Evolutionary conservation across 2,797 vertebrate genomes (phyloP), one percentile per base, ranked within the genome.

Genomic region (Nannoperca australis): DNA sequence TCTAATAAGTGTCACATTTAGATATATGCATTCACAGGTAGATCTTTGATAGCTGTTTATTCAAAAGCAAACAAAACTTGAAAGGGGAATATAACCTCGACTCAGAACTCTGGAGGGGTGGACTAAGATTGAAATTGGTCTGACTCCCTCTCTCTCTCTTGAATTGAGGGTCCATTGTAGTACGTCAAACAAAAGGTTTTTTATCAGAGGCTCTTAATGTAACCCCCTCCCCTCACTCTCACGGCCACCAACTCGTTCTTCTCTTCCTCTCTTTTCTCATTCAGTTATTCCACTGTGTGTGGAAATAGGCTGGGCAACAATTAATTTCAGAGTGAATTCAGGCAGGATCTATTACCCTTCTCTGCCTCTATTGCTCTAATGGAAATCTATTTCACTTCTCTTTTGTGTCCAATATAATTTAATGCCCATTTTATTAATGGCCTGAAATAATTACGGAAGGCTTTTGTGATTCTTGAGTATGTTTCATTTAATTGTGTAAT

Each of bases 401-500:
- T 97, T 98, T 99, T 99, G 98, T 99, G 97, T 99, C 97, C 97
- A 97, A 99, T 98, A 99, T 99, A 99, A 99, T 99, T 99, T 99
- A 99, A 99, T 99, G 98, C 97, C 98, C 97, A 98, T 99, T 99
- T 99, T 99, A 99, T 99, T 99, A 99, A 99, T 99, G 98, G 98
- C 97, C 97, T 99, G 98, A 99, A 99, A 99, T 99, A 99, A 99
- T 99, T 99, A 99, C 95, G 97, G 97, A 96, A 97, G 94, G 95
- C 98, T 97, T 98, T 99, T 99, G 98, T 99, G 97, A 98, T 98
- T 98, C 97, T 99, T 97, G 98, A 99, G 98, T 99, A 99, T 99
- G 98, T 99, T 99, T 99, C 98, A 98, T 99, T 99, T 99, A 99
- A 99, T 99, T 99, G 98, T 99, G 97, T 97, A 99, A 99, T 99